These are phyloP conservation scores for Ophraella communa DNA, from an alignment of 2,888 invertebrate genomes.

Conservation along the genomic window DNA sequence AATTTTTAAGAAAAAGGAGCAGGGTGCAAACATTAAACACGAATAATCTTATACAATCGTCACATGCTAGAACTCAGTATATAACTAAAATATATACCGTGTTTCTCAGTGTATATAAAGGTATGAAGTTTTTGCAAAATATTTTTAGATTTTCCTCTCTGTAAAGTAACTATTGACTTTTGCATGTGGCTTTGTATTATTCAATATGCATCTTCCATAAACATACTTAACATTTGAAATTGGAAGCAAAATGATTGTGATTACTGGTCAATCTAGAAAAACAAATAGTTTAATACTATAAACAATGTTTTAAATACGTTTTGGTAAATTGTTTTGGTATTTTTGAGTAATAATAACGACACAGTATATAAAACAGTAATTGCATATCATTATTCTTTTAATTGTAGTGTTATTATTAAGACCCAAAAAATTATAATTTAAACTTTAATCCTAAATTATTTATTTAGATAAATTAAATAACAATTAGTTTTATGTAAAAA, in stretches of 20 bases:
- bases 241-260: constrained; percentile 13
- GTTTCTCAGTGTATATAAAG: neutral
- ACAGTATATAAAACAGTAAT: constrained; percentile 5
- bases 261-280: neutral
- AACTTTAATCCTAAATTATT: no score
- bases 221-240: neutral
- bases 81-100: neutral
- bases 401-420: neutral
- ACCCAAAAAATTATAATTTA: constrained; percentile 3
- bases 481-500: no score
- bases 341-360: no score
- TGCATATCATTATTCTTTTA: constrained; percentile 11
- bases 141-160: neutral
- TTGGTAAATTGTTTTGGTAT: no score
- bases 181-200: constrained; percentile 16
- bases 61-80: neutral
- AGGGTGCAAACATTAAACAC: neutral
- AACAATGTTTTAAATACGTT: neutral
- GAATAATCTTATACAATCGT: neutral
- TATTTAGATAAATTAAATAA: no score
- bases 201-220: constrained; percentile 8
- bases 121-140: neutral
- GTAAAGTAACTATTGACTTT: constrained; percentile 5
- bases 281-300: neutral
- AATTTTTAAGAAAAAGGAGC: neutral